phyloP scores from a whole-genome alignment of 1,140 invertebrate species.

The Achatina immaculata region DNA sequence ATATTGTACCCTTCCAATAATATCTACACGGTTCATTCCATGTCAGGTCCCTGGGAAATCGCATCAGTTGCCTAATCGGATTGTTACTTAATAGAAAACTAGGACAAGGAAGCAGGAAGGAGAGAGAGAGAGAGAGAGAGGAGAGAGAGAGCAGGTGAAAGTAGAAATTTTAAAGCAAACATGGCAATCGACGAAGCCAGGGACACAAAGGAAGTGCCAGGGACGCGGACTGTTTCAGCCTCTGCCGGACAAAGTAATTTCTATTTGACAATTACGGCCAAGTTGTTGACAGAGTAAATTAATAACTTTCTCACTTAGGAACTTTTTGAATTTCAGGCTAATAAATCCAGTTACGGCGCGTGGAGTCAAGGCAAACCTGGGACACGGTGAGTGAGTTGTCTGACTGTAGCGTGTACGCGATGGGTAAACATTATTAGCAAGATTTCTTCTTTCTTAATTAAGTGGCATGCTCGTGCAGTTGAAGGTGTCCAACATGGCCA shows the following conservation, averaged over 20 bases:
- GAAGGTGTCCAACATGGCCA: no score
- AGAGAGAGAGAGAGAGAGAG: no score
- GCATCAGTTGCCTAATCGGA: no score
- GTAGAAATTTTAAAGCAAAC: not conserved
- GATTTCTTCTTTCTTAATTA: not conserved
- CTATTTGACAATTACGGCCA: conserved; percentile 10
- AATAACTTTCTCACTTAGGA: conserved; percentile 8
- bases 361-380: not conserved
- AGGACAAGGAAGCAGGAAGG: no score
- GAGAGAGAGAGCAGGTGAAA: not conserved
- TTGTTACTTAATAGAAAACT: no score
- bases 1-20: no score
- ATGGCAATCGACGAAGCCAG: not conserved
- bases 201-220: not conserved
- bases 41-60: no score
- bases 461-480: no score
- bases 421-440: not conserved
- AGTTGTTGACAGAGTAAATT: conserved; percentile 12
- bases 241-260: not conserved
- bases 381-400: not conserved
- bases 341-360: conserved; percentile 8
- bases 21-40: no score
- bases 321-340: not conserved
- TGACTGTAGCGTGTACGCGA: not conserved
- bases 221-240: not conserved